Base-by-base conservation (phyloP, 2,113 vertebrate genomes). In the Alosa alosa region DNA sequence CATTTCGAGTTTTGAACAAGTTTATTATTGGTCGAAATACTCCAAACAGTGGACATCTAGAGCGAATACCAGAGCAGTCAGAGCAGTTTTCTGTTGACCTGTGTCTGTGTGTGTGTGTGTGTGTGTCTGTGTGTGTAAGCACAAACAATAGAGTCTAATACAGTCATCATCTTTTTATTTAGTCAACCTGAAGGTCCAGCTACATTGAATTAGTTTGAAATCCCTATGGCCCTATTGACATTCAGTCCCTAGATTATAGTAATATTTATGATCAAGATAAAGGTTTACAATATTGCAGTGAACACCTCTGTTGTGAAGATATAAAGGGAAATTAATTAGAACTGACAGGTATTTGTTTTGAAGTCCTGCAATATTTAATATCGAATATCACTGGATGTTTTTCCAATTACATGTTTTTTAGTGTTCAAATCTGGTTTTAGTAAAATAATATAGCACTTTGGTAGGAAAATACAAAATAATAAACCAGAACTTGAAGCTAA, bases 371-470 rank as follows among this genome's bases (percentile, higher is more conserved):
- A 20, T 60, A 31, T 82, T 87, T 87, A 87, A 81, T 10, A 1
- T 87, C 85, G 90, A 72, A 87, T 86, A 20, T 92, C 86, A 89
- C 89, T 88, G 20, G 81, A 85, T 36, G 84, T 86, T 44, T 93
- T 94, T 81, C 91, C 90, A 92, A 94, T 94, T 0, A 95, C 88
- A 64, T 94, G 90, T 85, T 92, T 94, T 88, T 91, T 94, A 0
- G 92, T 95, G 81, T 95, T 95, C 4, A 91, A 84, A 36, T 94
- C 89, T 17, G 94, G 94, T 60, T 47, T 93, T 17, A 95, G 89
- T 86, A 95, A 86, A 78, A 95, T 94, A 0, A 95, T 89, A 60
- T 85, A 95, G 88, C 94, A 94, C 91, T 95, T 95, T 86, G 94
- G 94, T 25, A 93, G 1, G 86, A 95, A 94, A 85, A 95, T 94